phyloP scores from a whole-genome alignment of 2,113 vertebrate species.

The Daboia siamensis region DNA sequence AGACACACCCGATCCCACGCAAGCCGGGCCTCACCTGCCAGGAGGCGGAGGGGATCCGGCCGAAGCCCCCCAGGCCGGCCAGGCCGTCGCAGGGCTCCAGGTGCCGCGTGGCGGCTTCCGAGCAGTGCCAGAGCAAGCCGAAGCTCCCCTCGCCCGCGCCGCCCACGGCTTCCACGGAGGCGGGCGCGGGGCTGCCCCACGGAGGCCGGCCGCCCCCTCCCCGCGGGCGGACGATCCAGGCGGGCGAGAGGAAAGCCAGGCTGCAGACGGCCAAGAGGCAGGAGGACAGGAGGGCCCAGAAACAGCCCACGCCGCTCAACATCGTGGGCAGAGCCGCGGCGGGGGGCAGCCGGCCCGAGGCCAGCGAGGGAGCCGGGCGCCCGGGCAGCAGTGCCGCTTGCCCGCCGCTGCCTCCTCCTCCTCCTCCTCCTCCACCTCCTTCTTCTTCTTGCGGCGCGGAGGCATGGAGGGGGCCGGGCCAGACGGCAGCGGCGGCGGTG shows the following conservation, averaged over 20 bases:
- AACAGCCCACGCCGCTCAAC: conserved; percentile 85
- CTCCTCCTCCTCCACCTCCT: not conserved
- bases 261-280: conserved; percentile 82
- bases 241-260: conserved; percentile 84
- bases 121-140: conserved; percentile 86
- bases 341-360: conserved; percentile 63
- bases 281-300: conserved; percentile 85
- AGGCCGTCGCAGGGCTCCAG: conserved; percentile 80
- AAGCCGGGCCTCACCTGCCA: conserved; percentile 79
- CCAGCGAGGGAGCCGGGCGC: conserved; percentile 39
- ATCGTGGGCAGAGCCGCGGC: conserved; percentile 69
- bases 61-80: conserved; percentile 78
- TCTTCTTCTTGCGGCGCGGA: conserved; percentile 74
- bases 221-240: conserved; percentile 80
- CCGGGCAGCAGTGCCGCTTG: not conserved
- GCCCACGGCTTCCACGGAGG: not conserved
- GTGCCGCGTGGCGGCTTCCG: conserved; percentile 71
- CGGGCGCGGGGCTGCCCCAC: not conserved
- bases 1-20: not conserved
- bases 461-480: conserved; percentile 57
- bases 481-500: not conserved
- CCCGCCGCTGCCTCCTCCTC: not conserved
- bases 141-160: conserved; percentile 75
- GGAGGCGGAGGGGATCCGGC: conserved; percentile 84
- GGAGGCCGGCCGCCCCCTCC: not conserved